Base-by-base conservation (phyloP, 2,888 invertebrate genomes). In the Nysson spinosus region DNA sequence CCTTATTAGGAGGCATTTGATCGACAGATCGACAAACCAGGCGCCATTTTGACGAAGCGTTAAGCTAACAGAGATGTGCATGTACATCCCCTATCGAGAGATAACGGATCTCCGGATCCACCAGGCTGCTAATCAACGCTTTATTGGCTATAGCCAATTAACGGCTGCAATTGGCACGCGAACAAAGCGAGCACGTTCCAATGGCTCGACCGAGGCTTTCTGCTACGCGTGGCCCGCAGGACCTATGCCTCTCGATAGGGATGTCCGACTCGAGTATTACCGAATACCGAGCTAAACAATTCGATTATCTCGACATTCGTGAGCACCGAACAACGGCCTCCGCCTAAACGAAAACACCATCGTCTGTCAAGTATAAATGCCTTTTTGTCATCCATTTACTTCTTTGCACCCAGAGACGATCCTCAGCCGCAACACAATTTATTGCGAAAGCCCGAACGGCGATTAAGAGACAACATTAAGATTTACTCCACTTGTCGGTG, bases 111-210 rank as follows among this genome's bases (percentile, higher is more conserved):
- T 65, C 62, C 67, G 70, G 72, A 78, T 77, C 74, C 58, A 63
- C 69, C 63, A 71, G 69, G 61, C 77, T 78, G 77, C 80, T 84
- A 84, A 84, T 83, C 82, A 83, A 73, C 75, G 80, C 80, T 83
- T 84, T 83, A 84, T 83, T 81, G 81, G 80, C 77, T 78, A 79
- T 81, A 78, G 79, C 83, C 82, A 83, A 84, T 83, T 81, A 83
- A 79, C 80, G 75, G 74, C 79, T 80, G 82, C 79, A 78, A 83
- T 80, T 83, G 80, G 79, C 79, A 79, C 78, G 76, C 78, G 80
- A 77, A 82, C 80, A 78, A 80, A 81, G 81, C 69, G 72, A 30
- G 67, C 64, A 65, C 78, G 80, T 71, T 69, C 74, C 72, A 72
- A 75, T 75, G 56, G 79, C 37, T 49, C 62, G 63, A 51, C 66